Percentiles rank a stretch among this genome's conserved stretches.
Conservation (phyloP, 2,113 vertebrate species). For the Peromyscus polionotus region DNA sequence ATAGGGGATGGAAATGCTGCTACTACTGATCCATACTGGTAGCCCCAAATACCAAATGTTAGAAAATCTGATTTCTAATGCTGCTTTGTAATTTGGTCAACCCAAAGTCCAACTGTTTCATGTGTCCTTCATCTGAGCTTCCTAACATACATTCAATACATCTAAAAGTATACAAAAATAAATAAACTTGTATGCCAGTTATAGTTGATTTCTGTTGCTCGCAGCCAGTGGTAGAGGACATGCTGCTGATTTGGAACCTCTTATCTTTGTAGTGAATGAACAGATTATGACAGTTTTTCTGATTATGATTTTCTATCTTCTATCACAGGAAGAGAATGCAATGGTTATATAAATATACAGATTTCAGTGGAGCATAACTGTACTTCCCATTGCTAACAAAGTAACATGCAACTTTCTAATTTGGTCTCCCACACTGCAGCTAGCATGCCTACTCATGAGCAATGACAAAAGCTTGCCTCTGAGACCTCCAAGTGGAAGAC, state of each 20-base stretch:
- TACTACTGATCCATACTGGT: neutral
- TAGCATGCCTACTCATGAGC: neutral
- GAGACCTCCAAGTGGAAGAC: neutral
- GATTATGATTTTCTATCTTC: neutral
- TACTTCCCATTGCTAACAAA: neutral
- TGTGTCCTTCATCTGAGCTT: neutral
- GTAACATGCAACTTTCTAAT: neutral
- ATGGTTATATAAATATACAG: neutral
- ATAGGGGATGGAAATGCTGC: neutral
- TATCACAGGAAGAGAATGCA: neutral
- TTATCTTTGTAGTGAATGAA: neutral
- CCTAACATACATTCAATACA: neutral
- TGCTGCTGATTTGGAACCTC: neutral
- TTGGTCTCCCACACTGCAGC: neutral
- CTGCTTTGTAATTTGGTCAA: neutral
- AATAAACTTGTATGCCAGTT: neutral
- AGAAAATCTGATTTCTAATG: neutral
- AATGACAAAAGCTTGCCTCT: neutral
- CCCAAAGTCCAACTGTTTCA: neutral
- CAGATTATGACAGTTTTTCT: neutral
- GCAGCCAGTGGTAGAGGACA: neutral
- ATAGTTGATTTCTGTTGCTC: neutral
- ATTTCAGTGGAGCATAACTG: neutral
- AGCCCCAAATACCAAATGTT: neutral
- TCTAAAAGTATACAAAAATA: neutral